These are phyloP conservation scores for Ornithoptera alexandrae DNA, from an alignment of 2,888 invertebrate genomes.

Conservation along the genomic window DNA sequence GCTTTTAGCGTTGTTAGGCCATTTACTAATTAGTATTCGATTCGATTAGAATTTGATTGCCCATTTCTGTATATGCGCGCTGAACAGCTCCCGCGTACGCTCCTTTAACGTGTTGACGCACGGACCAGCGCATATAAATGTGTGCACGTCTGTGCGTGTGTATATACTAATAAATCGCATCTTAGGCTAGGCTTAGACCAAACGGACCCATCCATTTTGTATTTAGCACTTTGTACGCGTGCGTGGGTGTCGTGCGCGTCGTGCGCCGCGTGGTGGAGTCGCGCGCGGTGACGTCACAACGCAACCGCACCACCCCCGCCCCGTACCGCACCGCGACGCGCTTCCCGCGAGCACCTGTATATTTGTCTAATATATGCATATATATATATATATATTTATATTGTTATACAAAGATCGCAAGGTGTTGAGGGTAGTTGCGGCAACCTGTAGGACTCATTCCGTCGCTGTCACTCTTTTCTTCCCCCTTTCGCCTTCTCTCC, in stretches of 20 bases:
- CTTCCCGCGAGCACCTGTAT: too few species aligned
- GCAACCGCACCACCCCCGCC: too few species aligned
- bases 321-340: too few species aligned
- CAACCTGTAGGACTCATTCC: conserved; percentile 9
- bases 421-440: neutral
- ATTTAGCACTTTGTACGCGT: neutral
- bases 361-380: too few species aligned
- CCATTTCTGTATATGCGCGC: too few species aligned
- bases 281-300: neutral
- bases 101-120: neutral
- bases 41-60: too few species aligned
- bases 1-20: too few species aligned
- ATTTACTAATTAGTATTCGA: too few species aligned
- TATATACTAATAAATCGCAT: conserved; percentile 45
- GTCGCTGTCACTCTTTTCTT: conserved; percentile 38
- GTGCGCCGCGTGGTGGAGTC: too few species aligned
- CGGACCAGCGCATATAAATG: neutral
- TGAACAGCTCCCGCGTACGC: neutral
- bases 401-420: neutral
- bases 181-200: conserved; percentile 65
- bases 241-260: too few species aligned
- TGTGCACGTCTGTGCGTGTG: conserved; percentile 5
- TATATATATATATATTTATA: too few species aligned
- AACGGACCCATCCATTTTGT: conserved; percentile 44
- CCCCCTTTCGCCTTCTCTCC: neutral